Base-by-base conservation (phyloP, 2,797 vertebrate genomes). In the Antrozous pallidus region DNA sequence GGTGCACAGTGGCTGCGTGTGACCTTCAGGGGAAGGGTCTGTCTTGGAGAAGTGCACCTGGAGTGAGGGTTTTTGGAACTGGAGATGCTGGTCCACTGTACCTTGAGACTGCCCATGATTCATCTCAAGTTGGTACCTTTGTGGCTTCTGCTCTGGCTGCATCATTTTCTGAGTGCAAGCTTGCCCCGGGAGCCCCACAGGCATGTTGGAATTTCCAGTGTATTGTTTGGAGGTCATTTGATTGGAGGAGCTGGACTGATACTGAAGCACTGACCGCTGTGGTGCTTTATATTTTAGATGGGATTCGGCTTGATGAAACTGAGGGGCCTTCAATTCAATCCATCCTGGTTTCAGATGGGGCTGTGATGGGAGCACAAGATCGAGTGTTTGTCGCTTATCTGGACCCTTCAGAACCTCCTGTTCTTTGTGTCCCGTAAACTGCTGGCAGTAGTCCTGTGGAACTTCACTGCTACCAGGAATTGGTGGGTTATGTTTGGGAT, bases 301-400 rank as follows among this genome's bases (percentile, higher is more conserved):
- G 94, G 98, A 97, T 61, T 98, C 97, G 88, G 95, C 93, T 69
- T 95, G 91, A 91, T 49, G 94, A 91, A 98, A 98, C 89, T 97
- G 98, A 80, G 98, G 97, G 86, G 98, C 97, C 97, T 98, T 98
- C 92, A 98, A 94, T 96, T 99, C 98, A 93, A 98, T 98, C 99
- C 99, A 99, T 67, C 97, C 98, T 83, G 98, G 97, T 95, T 98
- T 98, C 78, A 98, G 95, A 56, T 97, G 98, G 65, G 8, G 75
- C 89, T 97, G 97, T 49, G 94, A 77, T 96, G 97, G 98, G 89
- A 97, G 98, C 83, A 97, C 77, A 7, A 80, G 96, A n/a, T 96
- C 98, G 95, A 97, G 98, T 18, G 58, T 89, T 85, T 98, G 98
- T 82, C 98, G 97, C 96, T 97, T 97, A 83, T 97, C 96, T 88